These are phyloP conservation scores for Trematocara zebra DNA, from an alignment of 2,113 vertebrate species.

Conservation along the genomic window DNA sequence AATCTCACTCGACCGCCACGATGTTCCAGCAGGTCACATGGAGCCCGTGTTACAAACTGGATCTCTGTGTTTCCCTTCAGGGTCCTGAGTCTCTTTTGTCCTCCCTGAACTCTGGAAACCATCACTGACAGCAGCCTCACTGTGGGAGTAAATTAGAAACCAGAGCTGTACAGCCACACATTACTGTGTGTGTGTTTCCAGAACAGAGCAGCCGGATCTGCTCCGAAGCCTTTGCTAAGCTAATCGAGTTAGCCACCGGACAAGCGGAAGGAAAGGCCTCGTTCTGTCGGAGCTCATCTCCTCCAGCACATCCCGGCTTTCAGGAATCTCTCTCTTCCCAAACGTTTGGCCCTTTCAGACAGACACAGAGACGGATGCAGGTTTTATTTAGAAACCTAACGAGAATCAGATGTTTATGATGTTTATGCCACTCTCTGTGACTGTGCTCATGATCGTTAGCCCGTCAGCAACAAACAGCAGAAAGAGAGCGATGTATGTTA, in stretches of 20 bases:
- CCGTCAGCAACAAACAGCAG: neutral
- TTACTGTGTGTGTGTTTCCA: neutral
- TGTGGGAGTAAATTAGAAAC: neutral
- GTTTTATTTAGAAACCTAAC: neutral
- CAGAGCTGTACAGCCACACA: neutral
- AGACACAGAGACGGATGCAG: neutral
- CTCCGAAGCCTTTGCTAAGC: slow-evolving; percentile 17
- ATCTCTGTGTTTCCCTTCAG: neutral
- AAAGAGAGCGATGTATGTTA: neutral
- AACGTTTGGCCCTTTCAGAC: neutral
- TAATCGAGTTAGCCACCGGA: slow-evolving; percentile 68
- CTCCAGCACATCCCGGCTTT: neutral
- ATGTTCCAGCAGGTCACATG: neutral
- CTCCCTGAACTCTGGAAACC: neutral
- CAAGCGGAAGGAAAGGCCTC: slow-evolving; percentile 30
- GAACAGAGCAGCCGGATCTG: slow-evolving; percentile 49
- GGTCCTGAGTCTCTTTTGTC: neutral
- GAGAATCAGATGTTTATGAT: neutral
- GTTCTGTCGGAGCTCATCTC: neutral
- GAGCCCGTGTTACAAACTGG: neutral
- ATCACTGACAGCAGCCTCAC: neutral
- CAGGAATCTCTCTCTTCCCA: neutral
- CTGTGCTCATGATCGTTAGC: neutral
- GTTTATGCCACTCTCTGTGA: neutral
- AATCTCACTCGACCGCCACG: neutral